A percentile compares a stretch with the other conserved stretches of the same genome.
Conservation (phyloP, 1,140 invertebrate genomes). For the Eurytemora carolleeae region DNA sequence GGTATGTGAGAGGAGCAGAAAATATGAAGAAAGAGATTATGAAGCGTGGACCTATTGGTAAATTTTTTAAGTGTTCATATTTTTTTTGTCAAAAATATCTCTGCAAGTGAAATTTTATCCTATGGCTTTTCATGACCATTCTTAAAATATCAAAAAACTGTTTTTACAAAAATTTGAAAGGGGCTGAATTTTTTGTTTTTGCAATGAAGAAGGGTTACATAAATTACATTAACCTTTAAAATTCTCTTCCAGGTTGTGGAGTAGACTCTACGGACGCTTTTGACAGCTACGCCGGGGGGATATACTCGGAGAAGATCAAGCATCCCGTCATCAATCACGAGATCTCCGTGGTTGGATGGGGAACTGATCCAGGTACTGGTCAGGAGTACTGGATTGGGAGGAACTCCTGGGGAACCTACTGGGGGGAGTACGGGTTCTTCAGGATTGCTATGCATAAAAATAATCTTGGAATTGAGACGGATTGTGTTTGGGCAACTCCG, state of each 20-base stretch:
- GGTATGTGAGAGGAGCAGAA: slow-evolving; percentile 3
- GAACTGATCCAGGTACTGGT: background rate
- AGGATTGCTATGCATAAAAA: slow-evolving; percentile 7
- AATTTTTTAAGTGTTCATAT: background rate
- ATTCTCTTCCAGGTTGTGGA: slow-evolving; percentile 9
- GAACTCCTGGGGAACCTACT: slow-evolving; percentile 15
- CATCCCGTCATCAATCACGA: slow-evolving; percentile 9
- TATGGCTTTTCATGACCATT: too few relatives aligned
- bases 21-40: slow-evolving; percentile 15
- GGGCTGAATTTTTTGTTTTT: too few relatives aligned
- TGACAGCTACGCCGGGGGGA: slow-evolving; percentile 6
- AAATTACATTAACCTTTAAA: too few relatives aligned
- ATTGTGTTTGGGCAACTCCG: slow-evolving; percentile 11
- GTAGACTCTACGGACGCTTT: slow-evolving; percentile 7
- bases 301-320: slow-evolving; percentile 1
- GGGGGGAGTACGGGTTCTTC: slow-evolving; percentile 14
- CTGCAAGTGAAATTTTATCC: background rate
- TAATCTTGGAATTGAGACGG: slow-evolving; percentile 9
- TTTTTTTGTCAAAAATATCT: background rate
- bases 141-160: too few relatives aligned
- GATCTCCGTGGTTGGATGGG: slow-evolving; percentile 12
- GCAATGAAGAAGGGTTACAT: too few relatives aligned
- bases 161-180: too few relatives aligned
- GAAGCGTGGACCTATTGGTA: slow-evolving; percentile 14
- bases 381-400: slow-evolving; percentile 14